Conservation (phyloP, 2,113 vertebrate species). For the Sinocyclocheilus grahami region DNA sequence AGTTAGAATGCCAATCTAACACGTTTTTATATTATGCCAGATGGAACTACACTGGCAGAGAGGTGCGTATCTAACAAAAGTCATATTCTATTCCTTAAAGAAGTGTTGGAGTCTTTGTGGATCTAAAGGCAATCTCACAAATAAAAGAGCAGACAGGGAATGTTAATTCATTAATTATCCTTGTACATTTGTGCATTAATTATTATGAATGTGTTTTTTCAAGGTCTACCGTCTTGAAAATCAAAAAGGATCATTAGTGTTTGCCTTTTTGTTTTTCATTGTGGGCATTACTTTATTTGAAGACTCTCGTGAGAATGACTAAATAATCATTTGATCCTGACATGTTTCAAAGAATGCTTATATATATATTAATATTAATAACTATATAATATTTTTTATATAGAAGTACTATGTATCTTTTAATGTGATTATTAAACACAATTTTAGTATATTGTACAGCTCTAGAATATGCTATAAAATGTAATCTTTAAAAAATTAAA, state of each 20-base stretch:
- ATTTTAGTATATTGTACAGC: constrained; percentile 6
- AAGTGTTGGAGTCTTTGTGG: too few relatives aligned
- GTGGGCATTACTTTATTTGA: too few relatives aligned
- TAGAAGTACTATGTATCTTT: neutral
- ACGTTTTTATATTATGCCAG: neutral
- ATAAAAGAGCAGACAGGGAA: too few relatives aligned
- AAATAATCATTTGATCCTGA: neutral
- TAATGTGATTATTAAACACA: constrained; percentile 14
- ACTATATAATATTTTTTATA: neutral
- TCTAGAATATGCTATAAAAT: constrained; percentile 14
- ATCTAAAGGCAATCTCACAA: too few relatives aligned
- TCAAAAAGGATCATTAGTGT: constrained; percentile 8
- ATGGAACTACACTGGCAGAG: too few relatives aligned
- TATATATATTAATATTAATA: too few relatives aligned
- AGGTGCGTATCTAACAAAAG: too few relatives aligned
- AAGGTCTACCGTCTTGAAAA: too few relatives aligned
- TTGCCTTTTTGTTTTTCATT: neutral
- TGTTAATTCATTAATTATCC: too few relatives aligned
- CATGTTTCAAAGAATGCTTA: neutral
- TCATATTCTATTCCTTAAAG: too few relatives aligned
- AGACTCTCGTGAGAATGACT: neutral
- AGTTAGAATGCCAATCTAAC: neutral
- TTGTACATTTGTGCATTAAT: too few relatives aligned
- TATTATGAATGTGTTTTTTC: too few relatives aligned
- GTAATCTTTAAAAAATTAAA: neutral